Evolutionary conservation across 2,888 invertebrate species (phyloP).

Genomic region (Petrolisthes cinctipes): DNA sequence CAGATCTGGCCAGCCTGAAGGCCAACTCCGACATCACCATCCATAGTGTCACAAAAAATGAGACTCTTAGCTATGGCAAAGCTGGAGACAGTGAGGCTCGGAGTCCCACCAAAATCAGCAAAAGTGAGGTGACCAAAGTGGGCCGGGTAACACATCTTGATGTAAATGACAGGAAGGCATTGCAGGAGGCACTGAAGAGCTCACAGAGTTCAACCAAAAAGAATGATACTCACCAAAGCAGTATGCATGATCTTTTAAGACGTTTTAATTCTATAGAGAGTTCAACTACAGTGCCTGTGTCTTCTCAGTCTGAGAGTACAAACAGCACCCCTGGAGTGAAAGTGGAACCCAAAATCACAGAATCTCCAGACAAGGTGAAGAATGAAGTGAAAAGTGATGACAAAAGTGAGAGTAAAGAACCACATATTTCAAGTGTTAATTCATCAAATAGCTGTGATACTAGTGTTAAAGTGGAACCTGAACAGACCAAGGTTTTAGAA

Average conservation of each 20-base stretch:
- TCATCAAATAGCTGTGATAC: slow-evolving; percentile 64
- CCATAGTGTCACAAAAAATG: slow-evolving; percentile 65
- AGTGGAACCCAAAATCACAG: slow-evolving; percentile 49
- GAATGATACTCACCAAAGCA: slow-evolving; percentile 58
- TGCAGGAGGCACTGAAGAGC: slow-evolving; percentile 64
- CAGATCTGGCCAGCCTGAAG: slow-evolving; percentile 60
- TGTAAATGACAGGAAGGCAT: slow-evolving; percentile 64
- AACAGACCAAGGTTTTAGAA: slow-evolving; percentile 53
- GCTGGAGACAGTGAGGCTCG: slow-evolving; percentile 43
- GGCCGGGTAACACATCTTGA: slow-evolving; percentile 64
- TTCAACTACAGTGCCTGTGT: slow-evolving; percentile 65
- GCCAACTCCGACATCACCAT: slow-evolving; percentile 65
- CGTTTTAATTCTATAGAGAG: slow-evolving; percentile 62
- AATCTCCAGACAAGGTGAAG: slow-evolving; percentile 58
- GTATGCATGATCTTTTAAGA: slow-evolving; percentile 57
- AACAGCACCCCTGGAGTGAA: slow-evolving; percentile 63
- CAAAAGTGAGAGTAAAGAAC: slow-evolving; percentile 58
- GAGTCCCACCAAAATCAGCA: slow-evolving; percentile 31
- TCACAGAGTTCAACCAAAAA: slow-evolving; percentile 59
- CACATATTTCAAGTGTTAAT: slow-evolving; percentile 58
- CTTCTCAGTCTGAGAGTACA: slow-evolving; percentile 65
- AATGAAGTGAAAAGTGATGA: slow-evolving; percentile 57
- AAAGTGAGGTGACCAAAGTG: slow-evolving; percentile 53
- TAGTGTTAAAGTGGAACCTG: slow-evolving; percentile 62
- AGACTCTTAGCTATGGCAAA: slow-evolving; percentile 51